Base-by-base conservation (phyloP, 2,888 invertebrate genomes). In the Netelia melanura region DNA sequence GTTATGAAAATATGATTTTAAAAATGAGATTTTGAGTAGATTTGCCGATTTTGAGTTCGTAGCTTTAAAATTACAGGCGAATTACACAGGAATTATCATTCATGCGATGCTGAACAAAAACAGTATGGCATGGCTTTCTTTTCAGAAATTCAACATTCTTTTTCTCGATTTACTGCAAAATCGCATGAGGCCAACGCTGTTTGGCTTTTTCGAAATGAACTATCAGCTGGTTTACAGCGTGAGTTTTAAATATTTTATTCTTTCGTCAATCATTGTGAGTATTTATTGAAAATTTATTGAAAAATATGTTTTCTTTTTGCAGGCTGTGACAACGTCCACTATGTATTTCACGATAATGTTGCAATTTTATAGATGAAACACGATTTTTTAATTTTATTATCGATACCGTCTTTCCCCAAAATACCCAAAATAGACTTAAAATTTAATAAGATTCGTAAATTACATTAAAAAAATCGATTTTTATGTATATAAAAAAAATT, bases 101-200 rank as follows among this genome's bases (percentile, higher is more conserved):
- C 71, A 72, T 23, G 71, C 0, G 1, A 65, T 72, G 54, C 54
- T 79, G 1, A 65, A 43, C 48, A 65, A 17, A 17, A 0, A 17
- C 17, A 17, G 0, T 0, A 17, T 17, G 17, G 17, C 17, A 17
- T 17, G 17, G 17, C 17, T 17, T 17, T 17, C 17, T 17, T 17
- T 23, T 64, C n/a, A 82, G 82, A 65, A 56, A 65, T 62, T 77
- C 9, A 68, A 68, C 10, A 43, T 68, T 3, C 17, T 81, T 2
- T 74, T 74, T 0, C 21, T 84, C 43, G 81, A 84, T 48, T 56
- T 84, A 2, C 77, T 84, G 5, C 64, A 78, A 30, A 81, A 81
- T 77, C 67, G 44, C 38, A 11, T 68, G 17, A 43, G 56, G 23
- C 43, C 81, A 30, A 64, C 81, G 44, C 6, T 77, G 1, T 70